Conservation (phyloP, 2,113 vertebrate species). For the Cryptomyrus ogoouensis region DNA sequence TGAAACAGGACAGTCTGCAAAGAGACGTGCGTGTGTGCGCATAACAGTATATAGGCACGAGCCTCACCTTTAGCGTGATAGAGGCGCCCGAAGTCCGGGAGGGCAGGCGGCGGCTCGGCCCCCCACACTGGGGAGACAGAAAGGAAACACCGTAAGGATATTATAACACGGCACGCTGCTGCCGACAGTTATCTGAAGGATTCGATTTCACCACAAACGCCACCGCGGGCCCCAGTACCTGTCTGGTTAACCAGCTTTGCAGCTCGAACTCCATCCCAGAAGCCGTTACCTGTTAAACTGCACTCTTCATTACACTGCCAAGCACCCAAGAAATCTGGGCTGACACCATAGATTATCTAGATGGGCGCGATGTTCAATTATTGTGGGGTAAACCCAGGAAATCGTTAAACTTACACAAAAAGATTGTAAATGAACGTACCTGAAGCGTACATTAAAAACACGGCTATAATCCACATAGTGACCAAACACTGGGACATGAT, state of each 20-base stretch:
- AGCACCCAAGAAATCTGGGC: neutral
- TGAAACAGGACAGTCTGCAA: neutral
- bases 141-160: neutral
- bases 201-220: neutral
- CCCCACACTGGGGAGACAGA: constrained; percentile 40
- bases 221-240: neutral
- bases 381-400: neutral
- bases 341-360: neutral
- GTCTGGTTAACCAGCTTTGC: neutral
- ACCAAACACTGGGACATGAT: neutral
- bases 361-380: neutral
- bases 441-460: neutral
- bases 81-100: neutral
- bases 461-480: constrained; percentile 7
- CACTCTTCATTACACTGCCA: neutral
- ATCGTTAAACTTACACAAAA: neutral
- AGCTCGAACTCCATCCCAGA: neutral
- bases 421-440: neutral
- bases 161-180: neutral
- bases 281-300: neutral
- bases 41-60: neutral
- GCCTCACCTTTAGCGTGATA: neutral
- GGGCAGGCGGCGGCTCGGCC: neutral
- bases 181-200: neutral
- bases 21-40: too few relatives aligned